phyloP scores from a whole-genome alignment of 2,113 vertebrate species.

The Philantomba maxwellii region DNA sequence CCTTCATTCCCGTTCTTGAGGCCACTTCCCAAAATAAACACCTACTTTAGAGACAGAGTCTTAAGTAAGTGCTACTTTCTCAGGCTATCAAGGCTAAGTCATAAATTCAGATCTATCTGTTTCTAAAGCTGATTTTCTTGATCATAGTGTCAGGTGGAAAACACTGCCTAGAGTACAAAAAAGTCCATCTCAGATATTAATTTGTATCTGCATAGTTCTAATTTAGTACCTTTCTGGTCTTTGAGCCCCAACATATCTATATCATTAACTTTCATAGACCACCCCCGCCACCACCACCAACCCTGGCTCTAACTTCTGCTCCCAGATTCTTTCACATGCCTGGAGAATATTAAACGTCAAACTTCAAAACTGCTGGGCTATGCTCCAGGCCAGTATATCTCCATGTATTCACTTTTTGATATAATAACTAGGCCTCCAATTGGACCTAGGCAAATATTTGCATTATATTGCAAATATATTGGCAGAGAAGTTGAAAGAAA shows the following conservation, averaged over 20 bases:
- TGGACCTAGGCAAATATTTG: not conserved
- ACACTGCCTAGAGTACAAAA: not conserved
- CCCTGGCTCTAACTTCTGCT: not conserved
- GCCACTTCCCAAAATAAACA: not conserved
- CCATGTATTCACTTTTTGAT: not conserved
- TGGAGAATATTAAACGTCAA: not conserved
- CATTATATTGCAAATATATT: not conserved
- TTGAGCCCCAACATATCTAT: not conserved
- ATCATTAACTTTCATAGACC: not conserved
- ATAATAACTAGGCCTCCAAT: not conserved
- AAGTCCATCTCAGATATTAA: not conserved
- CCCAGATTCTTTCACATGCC: not conserved
- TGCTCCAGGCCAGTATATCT: not conserved
- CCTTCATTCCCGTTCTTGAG: not conserved
- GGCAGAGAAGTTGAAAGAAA: not conserved
- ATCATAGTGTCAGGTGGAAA: not conserved
- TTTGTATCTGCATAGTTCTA: not conserved
- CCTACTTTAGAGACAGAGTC: not conserved
- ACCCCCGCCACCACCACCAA: fast-evolving
- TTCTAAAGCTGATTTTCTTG: not conserved
- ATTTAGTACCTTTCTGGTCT: not conserved
- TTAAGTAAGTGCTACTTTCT: not conserved
- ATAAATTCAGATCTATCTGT: not conserved
- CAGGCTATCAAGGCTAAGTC: not conserved
- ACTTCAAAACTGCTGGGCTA: not conserved